phyloP scores from a whole-genome alignment of 2,113 vertebrate species.

The Dromas ardeola region DNA sequence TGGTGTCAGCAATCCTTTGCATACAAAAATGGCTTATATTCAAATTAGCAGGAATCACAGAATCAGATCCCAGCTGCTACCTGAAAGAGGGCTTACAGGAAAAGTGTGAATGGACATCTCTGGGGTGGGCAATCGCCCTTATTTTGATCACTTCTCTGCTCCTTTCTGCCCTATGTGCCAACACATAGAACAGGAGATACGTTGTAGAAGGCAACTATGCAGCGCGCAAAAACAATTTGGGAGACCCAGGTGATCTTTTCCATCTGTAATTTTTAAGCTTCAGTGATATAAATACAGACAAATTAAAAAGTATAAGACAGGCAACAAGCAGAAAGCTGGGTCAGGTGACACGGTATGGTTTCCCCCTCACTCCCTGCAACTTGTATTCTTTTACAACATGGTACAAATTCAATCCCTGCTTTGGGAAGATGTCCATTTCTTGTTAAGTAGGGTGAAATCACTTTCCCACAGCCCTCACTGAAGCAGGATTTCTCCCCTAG shows the following conservation, averaged over 20 bases:
- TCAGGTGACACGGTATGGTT: background rate
- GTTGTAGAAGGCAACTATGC: background rate
- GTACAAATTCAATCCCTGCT: background rate
- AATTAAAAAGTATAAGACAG: background rate
- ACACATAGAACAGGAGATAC: background rate
- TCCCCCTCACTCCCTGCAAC: background rate
- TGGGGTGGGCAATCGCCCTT: background rate
- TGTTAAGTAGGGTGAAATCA: background rate
- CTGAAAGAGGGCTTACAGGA: constrained; percentile 11
- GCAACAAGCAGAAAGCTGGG: background rate
- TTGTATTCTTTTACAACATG: background rate
- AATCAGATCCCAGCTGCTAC: constrained; percentile 64
- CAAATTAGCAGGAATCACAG: constrained; percentile 67
- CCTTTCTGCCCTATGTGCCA: accelerated
- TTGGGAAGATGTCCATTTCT: background rate
- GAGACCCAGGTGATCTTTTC: background rate
- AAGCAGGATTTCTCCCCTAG: background rate
- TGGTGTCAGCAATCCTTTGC: constrained; percentile 79
- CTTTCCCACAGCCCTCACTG: background rate
- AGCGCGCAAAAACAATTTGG: accelerated
- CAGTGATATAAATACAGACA: background rate
- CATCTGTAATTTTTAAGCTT: background rate
- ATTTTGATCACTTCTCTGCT: background rate
- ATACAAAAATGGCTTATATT: constrained; percentile 72
- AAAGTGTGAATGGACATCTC: background rate